Conservation (phyloP, 2,888 invertebrate species). For the Parochlus steinenii region DNA sequence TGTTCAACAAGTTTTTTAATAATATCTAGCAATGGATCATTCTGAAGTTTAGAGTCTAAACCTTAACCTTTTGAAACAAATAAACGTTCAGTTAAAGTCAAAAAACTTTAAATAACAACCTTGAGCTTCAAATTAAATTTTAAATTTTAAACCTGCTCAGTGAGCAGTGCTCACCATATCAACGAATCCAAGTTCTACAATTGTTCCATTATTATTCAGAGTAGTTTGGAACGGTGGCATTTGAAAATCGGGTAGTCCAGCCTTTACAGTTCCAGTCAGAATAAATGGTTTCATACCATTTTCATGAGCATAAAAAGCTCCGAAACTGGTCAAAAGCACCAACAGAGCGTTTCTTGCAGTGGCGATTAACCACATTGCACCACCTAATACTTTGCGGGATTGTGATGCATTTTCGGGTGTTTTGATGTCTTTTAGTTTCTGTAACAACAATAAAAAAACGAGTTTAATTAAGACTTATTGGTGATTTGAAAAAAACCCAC, state of each 20-base stretch:
- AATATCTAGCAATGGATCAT: no score
- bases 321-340: constrained; percentile 41
- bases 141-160: background rate
- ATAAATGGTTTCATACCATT: constrained; percentile 42
- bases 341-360: constrained; percentile 74
- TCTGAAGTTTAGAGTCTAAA: no score
- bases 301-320: constrained; percentile 45
- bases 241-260: constrained; percentile 50
- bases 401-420: constrained; percentile 27
- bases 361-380: constrained; percentile 56
- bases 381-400: constrained; percentile 32
- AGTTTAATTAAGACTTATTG: background rate
- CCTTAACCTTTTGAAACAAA: no score
- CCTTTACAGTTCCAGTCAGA: constrained; percentile 53
- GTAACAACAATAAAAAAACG: constrained; percentile 19
- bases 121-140: no score
- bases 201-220: constrained; percentile 20
- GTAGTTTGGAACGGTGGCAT: constrained; percentile 56
- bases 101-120: no score
- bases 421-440: constrained; percentile 59
- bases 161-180: constrained; percentile 20
- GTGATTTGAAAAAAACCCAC: constrained; percentile 34
- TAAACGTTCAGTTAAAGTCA: no score
- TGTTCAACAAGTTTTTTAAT: no score
- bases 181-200: constrained; percentile 20